phyloP scores from a whole-genome alignment of 2,797 vertebrate genomes.

The Ambastaia sidthimunki region DNA sequence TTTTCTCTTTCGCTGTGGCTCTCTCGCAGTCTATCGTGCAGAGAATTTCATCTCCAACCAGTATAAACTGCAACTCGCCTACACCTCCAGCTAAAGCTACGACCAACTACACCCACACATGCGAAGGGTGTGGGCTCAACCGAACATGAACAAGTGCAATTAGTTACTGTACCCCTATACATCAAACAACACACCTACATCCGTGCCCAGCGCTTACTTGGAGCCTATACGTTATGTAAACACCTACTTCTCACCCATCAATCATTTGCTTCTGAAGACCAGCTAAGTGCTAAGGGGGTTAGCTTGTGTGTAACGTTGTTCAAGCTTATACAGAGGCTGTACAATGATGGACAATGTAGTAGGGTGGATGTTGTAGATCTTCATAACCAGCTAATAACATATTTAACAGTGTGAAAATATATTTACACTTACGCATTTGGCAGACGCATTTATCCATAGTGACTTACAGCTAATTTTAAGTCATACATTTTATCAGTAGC shows the following conservation, averaged over 20 bases:
- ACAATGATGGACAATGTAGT: neutral
- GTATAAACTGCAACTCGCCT: slow-evolving; percentile 52
- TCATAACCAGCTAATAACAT: neutral
- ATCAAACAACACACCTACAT: slow-evolving; percentile 58
- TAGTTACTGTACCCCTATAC: slow-evolving; percentile 53
- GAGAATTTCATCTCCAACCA: slow-evolving; percentile 45
- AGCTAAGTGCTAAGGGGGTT: neutral
- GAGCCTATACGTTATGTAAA: slow-evolving; percentile 39
- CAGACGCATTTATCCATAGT: too few species aligned
- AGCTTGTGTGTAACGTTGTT: neutral
- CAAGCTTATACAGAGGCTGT: neutral
- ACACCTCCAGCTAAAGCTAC: slow-evolving; percentile 62
- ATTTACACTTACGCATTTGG: too few species aligned
- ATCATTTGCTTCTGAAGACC: neutral
- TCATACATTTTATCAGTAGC: too few species aligned
- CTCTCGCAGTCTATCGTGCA: slow-evolving; percentile 32
- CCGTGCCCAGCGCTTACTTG: slow-evolving; percentile 33
- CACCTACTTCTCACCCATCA: slow-evolving; percentile 35
- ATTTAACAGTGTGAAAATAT: neutral
- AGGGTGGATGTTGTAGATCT: neutral
- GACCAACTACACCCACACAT: slow-evolving; percentile 77
- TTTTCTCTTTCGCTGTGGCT: slow-evolving; percentile 27
- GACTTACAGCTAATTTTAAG: too few species aligned
- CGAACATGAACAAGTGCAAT: slow-evolving; percentile 50
- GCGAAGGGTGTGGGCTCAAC: slow-evolving; percentile 64